Percentiles rank a stretch among this genome's conserved stretches.
phyloP scores from a whole-genome alignment of 2,797 vertebrate species.

The Propithecus deckenii region DNA sequence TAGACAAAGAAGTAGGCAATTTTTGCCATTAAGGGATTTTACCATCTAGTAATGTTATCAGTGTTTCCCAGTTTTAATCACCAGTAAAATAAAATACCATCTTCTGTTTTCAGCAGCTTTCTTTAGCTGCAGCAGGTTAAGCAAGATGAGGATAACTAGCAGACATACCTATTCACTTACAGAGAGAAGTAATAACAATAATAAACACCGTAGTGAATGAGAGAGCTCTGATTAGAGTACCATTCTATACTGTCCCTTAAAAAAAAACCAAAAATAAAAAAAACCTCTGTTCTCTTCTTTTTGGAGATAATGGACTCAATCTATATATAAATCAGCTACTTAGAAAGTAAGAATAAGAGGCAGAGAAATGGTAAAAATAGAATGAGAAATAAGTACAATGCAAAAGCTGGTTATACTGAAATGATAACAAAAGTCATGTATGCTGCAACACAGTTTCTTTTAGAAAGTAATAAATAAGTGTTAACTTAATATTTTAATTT shows the following conservation, averaged over 20 bases:
- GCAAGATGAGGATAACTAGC: not conserved
- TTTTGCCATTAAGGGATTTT: not conserved
- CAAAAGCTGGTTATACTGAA: not conserved
- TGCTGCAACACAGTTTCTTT: not conserved
- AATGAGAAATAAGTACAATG: not conserved
- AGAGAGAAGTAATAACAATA: not conserved
- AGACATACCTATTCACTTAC: not conserved
- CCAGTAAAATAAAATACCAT: not conserved
- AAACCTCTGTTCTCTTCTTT: not conserved
- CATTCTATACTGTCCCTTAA: not conserved
- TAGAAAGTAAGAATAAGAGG: not conserved
- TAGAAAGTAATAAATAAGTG: not conserved
- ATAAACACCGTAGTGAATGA: not conserved
- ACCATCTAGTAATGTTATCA: not conserved
- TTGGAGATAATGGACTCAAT: not conserved
- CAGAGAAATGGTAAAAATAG: not conserved
- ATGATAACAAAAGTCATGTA: not conserved
- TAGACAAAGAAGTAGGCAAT: not conserved
- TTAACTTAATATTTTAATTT: not conserved
- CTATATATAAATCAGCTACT: not conserved
- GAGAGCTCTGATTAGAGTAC: not conserved
- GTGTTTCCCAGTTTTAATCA: not conserved
- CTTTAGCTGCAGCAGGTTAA: not conserved
- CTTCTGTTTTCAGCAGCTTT: not conserved
- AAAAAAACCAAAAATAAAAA: not conserved